Conservation (phyloP, 2,888 invertebrate species). For the Suillia variegata region DNA sequence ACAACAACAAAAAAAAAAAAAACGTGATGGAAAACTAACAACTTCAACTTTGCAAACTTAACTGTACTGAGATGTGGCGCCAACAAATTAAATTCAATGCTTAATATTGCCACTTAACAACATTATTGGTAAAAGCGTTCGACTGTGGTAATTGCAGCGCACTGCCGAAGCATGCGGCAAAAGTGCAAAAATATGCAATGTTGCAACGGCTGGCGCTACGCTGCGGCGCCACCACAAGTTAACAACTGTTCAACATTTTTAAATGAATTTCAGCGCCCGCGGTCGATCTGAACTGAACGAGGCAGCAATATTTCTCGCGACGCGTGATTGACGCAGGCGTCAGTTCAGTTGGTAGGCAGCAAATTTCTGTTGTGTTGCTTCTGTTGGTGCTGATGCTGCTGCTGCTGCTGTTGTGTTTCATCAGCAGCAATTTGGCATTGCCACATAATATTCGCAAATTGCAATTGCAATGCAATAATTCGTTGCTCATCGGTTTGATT, state of each 20-base stretch:
- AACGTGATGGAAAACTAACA: no score
- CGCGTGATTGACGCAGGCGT: background rate
- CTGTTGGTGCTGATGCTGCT: no score
- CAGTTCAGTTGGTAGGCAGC: no score
- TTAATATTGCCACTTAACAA: background rate
- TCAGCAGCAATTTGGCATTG: slow-evolving; percentile 1
- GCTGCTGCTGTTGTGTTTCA: background rate
- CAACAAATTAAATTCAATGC: no score
- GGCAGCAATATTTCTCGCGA: background rate
- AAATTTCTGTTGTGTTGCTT: no score
- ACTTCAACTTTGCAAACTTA: no score
- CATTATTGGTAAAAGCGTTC: background rate
- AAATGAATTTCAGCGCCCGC: background rate
- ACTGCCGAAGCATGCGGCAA: no score
- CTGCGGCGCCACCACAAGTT: background rate
- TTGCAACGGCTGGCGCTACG: background rate
- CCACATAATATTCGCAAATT: slow-evolving; percentile 10
- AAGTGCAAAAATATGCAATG: background rate
- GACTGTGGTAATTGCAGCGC: background rate
- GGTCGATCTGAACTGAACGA: background rate
- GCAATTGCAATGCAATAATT: slow-evolving; percentile 10
- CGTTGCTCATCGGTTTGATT: background rate
- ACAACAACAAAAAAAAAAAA: no score
- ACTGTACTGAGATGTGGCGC: no score
- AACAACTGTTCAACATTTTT: background rate